Conservation (phyloP, 2,113 vertebrate genomes). For the Festucalex cinctus region DNA sequence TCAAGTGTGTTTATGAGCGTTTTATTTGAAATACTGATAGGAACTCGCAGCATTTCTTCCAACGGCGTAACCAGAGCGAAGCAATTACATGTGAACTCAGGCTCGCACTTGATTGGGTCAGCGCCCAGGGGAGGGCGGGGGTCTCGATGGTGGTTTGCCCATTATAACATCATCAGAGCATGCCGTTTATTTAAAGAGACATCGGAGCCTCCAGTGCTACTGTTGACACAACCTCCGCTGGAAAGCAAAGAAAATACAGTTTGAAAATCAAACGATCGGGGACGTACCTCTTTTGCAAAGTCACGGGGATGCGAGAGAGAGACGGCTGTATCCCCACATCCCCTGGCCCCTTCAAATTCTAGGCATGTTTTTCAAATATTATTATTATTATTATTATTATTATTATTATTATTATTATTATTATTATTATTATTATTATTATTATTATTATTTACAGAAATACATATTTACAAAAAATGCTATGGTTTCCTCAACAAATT, state of each 20-base stretch:
- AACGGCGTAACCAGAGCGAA: constrained; percentile 49
- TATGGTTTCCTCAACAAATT: no score
- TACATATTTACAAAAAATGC: no score
- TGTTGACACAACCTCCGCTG: constrained; percentile 54
- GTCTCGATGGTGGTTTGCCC: constrained; percentile 37
- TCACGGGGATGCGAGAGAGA: neutral
- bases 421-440: no score
- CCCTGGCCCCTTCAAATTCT: neutral
- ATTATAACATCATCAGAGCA: constrained; percentile 68
- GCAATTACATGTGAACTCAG: constrained; percentile 49
- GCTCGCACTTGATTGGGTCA: constrained; percentile 41
- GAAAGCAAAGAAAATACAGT: constrained; percentile 49
- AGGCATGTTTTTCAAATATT: neutral
- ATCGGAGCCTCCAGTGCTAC: constrained; percentile 50
- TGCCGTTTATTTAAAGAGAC: constrained; percentile 67
- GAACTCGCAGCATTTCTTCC: constrained; percentile 33
- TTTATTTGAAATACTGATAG: neutral
- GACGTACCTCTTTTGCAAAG: neutral
- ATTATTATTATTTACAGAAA: no score
- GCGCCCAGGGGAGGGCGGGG: constrained; percentile 45
- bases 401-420: no score
- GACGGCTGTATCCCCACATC: neutral
- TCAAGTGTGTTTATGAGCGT: neutral
- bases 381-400: no score
- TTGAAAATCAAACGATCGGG: constrained; percentile 39